Evolutionary conservation across 1,140 invertebrate genomes (phyloP).

Genomic region (Diuraphis noxia): DNA sequence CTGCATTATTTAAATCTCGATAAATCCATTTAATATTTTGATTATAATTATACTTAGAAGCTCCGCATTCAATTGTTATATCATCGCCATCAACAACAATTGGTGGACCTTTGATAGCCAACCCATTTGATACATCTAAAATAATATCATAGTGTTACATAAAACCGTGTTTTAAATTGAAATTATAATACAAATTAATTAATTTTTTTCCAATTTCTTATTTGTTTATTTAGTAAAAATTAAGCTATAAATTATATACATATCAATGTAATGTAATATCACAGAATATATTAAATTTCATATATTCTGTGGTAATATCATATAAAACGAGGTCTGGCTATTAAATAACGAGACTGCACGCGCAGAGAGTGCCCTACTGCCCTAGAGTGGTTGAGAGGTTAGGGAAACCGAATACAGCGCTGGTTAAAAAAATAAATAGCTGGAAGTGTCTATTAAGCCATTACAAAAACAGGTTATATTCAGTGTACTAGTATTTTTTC

Average conservation of each 20-base stretch:
- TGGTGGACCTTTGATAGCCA: slow-evolving; percentile 52
- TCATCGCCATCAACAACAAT: slow-evolving; percentile 63
- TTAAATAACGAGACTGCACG: background rate
- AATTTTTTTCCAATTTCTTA: background rate
- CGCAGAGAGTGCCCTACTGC: background rate
- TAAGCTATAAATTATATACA: background rate
- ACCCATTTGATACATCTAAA: slow-evolving; percentile 56
- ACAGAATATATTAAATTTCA: too few species aligned
- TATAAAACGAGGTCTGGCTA: background rate
- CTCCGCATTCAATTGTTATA: slow-evolving; percentile 63
- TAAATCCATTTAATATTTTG: slow-evolving; percentile 61
- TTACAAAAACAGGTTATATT: background rate
- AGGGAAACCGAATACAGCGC: background rate
- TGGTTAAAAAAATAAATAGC: too few species aligned
- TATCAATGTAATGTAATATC: background rate
- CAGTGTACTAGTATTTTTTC: background rate
- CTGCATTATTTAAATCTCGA: background rate
- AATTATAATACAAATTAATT: background rate
- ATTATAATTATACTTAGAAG: slow-evolving; percentile 64
- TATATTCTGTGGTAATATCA: too few species aligned
- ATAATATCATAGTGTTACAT: background rate
- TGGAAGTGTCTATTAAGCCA: background rate
- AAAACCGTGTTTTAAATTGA: background rate
- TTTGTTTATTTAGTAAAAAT: background rate
- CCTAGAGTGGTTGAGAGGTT: too few species aligned